These are phyloP conservation scores for Brachyistius frenatus DNA, from an alignment of 2,113 vertebrate species.

Conservation along the genomic window DNA sequence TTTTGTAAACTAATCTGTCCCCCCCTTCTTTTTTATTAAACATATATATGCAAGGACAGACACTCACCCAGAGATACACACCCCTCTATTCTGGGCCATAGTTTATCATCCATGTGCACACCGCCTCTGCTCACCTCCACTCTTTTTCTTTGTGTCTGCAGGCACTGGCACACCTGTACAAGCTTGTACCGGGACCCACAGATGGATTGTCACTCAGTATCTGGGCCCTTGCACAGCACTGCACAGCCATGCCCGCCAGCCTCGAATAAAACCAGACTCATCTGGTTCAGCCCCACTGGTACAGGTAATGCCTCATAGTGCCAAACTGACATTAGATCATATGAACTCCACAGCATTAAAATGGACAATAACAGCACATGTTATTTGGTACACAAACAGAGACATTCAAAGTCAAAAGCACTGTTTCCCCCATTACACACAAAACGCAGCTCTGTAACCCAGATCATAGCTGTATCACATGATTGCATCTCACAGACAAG, in stretches of 20 bases:
- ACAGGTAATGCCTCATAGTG: constrained; percentile 37
- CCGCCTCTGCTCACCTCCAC: constrained; percentile 15
- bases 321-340: constrained; percentile 49
- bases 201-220: constrained; percentile 78
- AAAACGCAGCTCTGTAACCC: constrained; percentile 77
- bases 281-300: constrained; percentile 49
- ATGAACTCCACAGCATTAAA: constrained; percentile 24
- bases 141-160: constrained; percentile 57
- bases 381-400: constrained; percentile 11
- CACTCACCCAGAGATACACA: constrained; percentile 15
- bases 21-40: neutral
- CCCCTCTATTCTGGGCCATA: constrained; percentile 40
- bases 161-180: constrained; percentile 65
- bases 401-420: constrained; percentile 10
- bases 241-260: constrained; percentile 46
- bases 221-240: constrained; percentile 56
- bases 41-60: constrained; percentile 32
- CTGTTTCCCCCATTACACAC: constrained; percentile 24
- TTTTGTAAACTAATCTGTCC: constrained; percentile 49
- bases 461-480: constrained; percentile 81
- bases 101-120: constrained; percentile 62
- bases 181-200: constrained; percentile 68
- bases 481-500: constrained; percentile 80
- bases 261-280: constrained; percentile 65
- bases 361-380: constrained; percentile 8